These are phyloP conservation scores for Chaenodraco wilsoni DNA, from an alignment of 2,797 vertebrate genomes.

Conservation along the genomic window DNA sequence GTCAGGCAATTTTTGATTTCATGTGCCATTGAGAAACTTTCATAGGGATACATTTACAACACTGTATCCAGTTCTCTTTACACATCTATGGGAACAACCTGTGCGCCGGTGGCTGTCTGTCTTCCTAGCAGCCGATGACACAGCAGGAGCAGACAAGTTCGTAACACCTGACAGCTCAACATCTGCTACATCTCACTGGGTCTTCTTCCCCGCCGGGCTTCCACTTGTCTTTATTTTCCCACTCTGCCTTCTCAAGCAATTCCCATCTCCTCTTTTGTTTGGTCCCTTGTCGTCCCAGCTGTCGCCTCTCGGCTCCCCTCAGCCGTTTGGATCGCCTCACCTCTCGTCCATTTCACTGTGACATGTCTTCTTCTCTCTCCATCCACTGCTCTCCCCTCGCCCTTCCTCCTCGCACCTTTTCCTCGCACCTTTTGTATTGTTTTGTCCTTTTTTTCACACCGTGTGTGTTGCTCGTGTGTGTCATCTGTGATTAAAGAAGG, in stretches of 20 bases:
- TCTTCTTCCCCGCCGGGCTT: constrained; percentile 1
- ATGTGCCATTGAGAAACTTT: no score
- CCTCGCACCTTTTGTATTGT: neutral
- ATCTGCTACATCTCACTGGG: constrained; percentile 37
- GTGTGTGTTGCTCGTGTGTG: neutral
- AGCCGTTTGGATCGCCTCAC: constrained; percentile 15
- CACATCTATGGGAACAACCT: neutral
- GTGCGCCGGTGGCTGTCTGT: constrained; percentile 4
- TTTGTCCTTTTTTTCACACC: constrained; percentile 22
- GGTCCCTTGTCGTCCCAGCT: constrained; percentile 35
- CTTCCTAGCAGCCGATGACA: constrained; percentile 22
- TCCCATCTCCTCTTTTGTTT: constrained; percentile 24
- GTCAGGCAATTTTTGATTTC: no score
- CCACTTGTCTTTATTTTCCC: constrained; percentile 18
- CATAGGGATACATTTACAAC: no score
- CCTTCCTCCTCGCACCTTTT: constrained; percentile 1
- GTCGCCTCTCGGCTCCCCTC: constrained; percentile 26
- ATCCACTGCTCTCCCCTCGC: neutral
- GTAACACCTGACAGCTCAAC: constrained; percentile 43
- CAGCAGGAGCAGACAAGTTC: constrained; percentile 33
- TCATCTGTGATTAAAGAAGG: constrained; percentile 57
- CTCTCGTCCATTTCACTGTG: constrained; percentile 8
- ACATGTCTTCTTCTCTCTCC: constrained; percentile 15
- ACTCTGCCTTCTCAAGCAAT: constrained; percentile 8
- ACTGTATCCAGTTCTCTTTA: no score